Evolutionary conservation across 2,888 invertebrate genomes (phyloP).

Genomic region (Cephus sareptanus): DNA sequence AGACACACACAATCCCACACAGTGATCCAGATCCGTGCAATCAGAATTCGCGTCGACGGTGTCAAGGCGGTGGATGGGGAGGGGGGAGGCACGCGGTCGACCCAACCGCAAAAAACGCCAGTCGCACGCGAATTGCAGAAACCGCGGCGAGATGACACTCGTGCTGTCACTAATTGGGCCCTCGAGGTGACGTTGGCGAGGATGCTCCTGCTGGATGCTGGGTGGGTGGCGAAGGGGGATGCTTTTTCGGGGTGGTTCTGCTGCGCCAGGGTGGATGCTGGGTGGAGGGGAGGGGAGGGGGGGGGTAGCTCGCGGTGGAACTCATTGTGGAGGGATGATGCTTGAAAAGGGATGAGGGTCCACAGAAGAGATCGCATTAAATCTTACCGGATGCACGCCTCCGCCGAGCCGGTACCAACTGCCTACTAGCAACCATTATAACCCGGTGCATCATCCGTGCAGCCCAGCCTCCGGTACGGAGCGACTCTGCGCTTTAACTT

Average conservation of each 20-base stretch:
- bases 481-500: neutral
- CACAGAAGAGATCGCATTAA: conserved; percentile 52
- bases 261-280: conserved; percentile 15
- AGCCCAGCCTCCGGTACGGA: neutral
- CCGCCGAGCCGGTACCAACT: conserved; percentile 21
- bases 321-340: conserved; percentile 2
- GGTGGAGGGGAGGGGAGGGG: conserved; percentile 26
- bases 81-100: neutral
- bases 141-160: conserved; percentile 63
- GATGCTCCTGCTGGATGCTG: conserved; percentile 20
- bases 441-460: neutral
- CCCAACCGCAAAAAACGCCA: conserved; percentile 55
- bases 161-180: conserved; percentile 65
- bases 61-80: neutral
- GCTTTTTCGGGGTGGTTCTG: conserved; percentile 8
- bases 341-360: conserved; percentile 13
- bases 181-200: conserved; percentile 59
- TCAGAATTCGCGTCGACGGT: neutral
- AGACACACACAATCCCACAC: no score
- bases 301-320: conserved; percentile 18
- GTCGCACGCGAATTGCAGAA: conserved; percentile 59
- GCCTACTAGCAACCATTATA: neutral
- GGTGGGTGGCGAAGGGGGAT: neutral
- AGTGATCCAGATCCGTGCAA: no score
- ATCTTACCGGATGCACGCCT: conserved; percentile 57